Base-by-base conservation (phyloP, 1,140 invertebrate species). In the Dryas iulia region DNA sequence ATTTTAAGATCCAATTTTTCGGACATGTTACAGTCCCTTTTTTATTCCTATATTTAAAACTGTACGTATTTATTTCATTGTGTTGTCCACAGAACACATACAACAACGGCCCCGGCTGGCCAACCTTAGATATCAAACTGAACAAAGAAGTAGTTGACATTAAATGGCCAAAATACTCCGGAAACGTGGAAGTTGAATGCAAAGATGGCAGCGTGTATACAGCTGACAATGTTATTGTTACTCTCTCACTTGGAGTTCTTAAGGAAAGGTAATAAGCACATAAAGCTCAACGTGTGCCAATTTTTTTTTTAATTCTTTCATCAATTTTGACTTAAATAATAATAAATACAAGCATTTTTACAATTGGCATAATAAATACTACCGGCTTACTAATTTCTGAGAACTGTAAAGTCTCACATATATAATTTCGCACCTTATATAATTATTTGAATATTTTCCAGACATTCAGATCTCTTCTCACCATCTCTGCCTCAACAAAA, bases 211-310 rank as follows among this genome's bases (percentile, higher is more conserved):
- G 14, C n/a, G n/a, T 35, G 33, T 35, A 35, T 35, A 14, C n/a
- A 14, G 33, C 33, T 1, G 92, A 94, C 72, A 93, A 94, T 81
- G 94, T 95, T 0, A 94, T 96, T 25, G 92, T 95, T 95, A 96
- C 0, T 78, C 96, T 0, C 33, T 35, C 33, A 14, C 33, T 35
- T 7, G 33, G 33, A 35, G 95, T 96, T 0, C 78, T 96, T 0
- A 96, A 96, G 83, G 92, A 94, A 39, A 89, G 84, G 87, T 87
- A 66, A 80, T 67, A 66, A 28, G 14, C 3, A n/a, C n/a, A n/a
- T n/a, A n/a, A n/a, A n/a, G n/a, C n/a, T n/a, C n/a, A n/a, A n/a
- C n/a, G n/a, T n/a, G n/a, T n/a, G n/a, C n/a, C n/a, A n/a, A n/a
- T n/a, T n/a, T n/a, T n/a, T n/a, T n/a, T n/a, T n/a, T n/a, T n/a